Conservation (phyloP, 1,140 invertebrate genomes). For the Drosophila pachea region DNA sequence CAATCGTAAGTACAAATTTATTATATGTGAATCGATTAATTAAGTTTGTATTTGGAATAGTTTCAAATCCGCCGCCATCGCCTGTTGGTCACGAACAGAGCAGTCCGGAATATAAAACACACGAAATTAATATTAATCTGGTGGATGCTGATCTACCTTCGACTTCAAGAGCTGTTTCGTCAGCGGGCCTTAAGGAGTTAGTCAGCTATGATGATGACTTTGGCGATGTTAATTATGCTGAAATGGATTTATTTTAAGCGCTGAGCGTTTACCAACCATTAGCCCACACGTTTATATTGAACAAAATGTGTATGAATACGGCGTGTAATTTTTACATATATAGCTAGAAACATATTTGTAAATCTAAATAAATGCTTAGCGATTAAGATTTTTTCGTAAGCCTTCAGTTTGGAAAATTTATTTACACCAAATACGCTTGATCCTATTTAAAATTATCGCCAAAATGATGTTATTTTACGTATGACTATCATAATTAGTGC, state of each 20-base stretch:
- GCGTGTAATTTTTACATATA: constrained; percentile 36
- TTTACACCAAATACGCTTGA: background rate
- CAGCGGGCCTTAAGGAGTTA: constrained; percentile 55
- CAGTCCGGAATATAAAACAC: constrained; percentile 82
- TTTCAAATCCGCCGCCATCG: constrained; percentile 87
- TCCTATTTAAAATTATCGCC: background rate
- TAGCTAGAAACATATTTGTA: constrained; percentile 73
- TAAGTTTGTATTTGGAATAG: constrained; percentile 66
- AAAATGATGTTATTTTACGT: background rate
- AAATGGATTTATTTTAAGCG: constrained; percentile 87
- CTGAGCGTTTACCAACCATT: constrained; percentile 48
- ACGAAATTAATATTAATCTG: constrained; percentile 81
- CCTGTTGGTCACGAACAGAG: constrained; percentile 86
- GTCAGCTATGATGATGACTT: constrained; percentile 84
- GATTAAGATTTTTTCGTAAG: constrained; percentile 36
- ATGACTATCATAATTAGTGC: too few species aligned
- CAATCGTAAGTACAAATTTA: constrained; percentile 68
- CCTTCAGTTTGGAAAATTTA: background rate
- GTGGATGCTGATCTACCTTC: constrained; percentile 77
- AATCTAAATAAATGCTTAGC: constrained; percentile 68
- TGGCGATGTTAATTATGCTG: constrained; percentile 84
- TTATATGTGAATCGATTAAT: constrained; percentile 1
- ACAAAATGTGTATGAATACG: constrained; percentile 21
- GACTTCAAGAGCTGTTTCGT: constrained; percentile 62
- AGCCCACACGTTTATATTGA: constrained; percentile 27